Conservation (phyloP, 2,888 invertebrate species). For the Lithophane semibrunnea region DNA sequence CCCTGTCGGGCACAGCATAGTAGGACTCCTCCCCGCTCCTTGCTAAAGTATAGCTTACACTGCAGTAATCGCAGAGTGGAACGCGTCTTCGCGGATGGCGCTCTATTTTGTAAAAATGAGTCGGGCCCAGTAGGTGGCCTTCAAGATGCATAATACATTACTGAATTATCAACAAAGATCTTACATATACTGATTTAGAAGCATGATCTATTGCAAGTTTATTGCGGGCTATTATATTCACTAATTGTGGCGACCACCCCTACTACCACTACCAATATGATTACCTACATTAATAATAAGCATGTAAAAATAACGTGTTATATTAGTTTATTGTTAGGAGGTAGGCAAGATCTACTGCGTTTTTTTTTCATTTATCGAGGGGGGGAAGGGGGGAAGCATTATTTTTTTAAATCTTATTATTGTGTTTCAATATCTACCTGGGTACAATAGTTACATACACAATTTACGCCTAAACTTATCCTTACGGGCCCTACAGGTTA, state of each 20-base stretch:
- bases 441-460: not conserved
- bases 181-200: slow-evolving; percentile 20
- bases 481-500: not conserved
- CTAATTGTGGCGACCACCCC: slow-evolving; percentile 5
- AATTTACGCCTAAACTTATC: not conserved
- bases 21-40: too few species aligned
- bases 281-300: not conserved
- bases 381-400: not conserved
- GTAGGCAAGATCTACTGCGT: not conserved
- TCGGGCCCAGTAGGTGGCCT: not conserved
- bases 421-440: slow-evolving; percentile 4
- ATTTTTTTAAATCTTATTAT: not conserved
- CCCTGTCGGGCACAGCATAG: too few species aligned
- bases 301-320: slow-evolving; percentile 16
- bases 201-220: slow-evolving; percentile 15
- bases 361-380: not conserved
- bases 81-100: too few species aligned
- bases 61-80: too few species aligned
- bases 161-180: not conserved
- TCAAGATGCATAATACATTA: not conserved
- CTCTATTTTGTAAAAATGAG: not conserved
- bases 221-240: slow-evolving; percentile 14
- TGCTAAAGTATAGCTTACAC: too few species aligned
- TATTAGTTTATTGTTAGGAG: not conserved
- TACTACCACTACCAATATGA: slow-evolving; percentile 10